phyloP scores from a whole-genome alignment of 2,888 invertebrate species.

The Punctoribates punctum region DNA sequence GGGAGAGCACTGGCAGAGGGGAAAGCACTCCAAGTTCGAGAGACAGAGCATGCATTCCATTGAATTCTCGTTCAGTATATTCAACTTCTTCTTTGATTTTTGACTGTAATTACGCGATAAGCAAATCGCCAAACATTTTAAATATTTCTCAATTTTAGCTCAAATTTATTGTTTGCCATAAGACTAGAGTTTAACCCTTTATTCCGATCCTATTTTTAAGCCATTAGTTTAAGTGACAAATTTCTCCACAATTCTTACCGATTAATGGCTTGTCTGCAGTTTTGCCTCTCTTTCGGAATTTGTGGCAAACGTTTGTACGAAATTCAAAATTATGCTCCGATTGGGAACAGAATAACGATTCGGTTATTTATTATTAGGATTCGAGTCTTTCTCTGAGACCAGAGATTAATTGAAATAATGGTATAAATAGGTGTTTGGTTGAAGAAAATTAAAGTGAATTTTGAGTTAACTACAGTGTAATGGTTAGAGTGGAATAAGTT shows the following conservation, averaged over 20 bases:
- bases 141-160: neutral
- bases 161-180: too few species aligned
- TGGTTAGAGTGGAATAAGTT: conserved; percentile 15
- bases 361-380: neutral
- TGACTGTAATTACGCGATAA: conserved; percentile 25
- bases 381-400: neutral
- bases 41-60: conserved; percentile 30
- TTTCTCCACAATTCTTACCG: too few species aligned
- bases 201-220: too few species aligned
- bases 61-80: conserved; percentile 21
- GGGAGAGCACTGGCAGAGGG: conserved; percentile 42
- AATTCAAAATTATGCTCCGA: too few species aligned
- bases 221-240: too few species aligned
- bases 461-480: neutral
- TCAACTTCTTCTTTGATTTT: conserved; percentile 36
- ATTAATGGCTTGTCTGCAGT: too few species aligned
- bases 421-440: neutral
- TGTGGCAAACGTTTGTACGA: too few species aligned
- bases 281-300: too few species aligned
- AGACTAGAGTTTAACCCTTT: too few species aligned
- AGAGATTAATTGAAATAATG: neutral
- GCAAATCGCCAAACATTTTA: conserved; percentile 13
- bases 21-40: conserved; percentile 42
- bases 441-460: neutral
- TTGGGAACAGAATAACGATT: too few species aligned